Conservation (phyloP, 2,797 vertebrate species). For the Echeneis naucrates region DNA sequence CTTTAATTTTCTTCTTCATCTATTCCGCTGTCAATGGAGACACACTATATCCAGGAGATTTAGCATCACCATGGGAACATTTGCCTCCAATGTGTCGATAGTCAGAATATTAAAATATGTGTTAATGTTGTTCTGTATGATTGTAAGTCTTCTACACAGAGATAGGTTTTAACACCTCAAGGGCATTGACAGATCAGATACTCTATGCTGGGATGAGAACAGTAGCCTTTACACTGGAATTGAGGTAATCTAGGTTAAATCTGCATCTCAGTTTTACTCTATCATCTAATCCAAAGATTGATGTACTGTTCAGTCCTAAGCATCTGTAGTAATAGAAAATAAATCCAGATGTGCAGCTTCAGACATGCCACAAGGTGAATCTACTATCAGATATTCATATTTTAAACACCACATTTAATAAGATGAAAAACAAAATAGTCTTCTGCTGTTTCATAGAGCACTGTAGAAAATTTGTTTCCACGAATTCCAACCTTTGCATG, state of each 20-base stretch:
- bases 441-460: neutral
- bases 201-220: neutral
- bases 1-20: neutral
- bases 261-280: neutral
- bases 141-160: neutral
- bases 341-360: slow-evolving; percentile 25
- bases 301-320: slow-evolving; percentile 1
- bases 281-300: slow-evolving; percentile 19
- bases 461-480: neutral
- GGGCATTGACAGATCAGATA: neutral
- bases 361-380: slow-evolving; percentile 18
- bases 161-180: neutral
- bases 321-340: neutral
- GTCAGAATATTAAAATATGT: too few species aligned
- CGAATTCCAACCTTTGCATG: neutral
- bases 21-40: neutral
- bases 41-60: neutral
- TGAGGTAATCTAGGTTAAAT: slow-evolving; percentile 7
- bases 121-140: neutral
- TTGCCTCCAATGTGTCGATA: slow-evolving; percentile 2
- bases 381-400: neutral
- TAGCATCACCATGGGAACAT: neutral
- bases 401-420: neutral
- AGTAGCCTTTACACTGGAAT: slow-evolving; percentile 18
- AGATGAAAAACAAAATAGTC: neutral